phyloP scores from a whole-genome alignment of 2,113 vertebrate genomes.

The Panthera uncia region DNA sequence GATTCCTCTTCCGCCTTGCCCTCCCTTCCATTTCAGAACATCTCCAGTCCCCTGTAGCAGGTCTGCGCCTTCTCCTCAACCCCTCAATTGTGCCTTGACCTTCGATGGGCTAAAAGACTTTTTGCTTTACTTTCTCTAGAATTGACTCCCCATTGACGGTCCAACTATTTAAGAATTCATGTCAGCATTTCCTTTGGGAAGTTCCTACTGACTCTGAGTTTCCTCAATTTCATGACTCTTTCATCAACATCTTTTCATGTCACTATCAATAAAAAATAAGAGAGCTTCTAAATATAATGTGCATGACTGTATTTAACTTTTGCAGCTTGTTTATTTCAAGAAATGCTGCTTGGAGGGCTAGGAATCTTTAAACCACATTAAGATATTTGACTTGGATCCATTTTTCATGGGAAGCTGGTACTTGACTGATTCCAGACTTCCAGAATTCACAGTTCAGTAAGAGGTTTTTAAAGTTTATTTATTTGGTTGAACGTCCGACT shows the following conservation, averaged over 20 bases:
- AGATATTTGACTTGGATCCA: neutral
- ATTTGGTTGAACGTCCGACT: no score
- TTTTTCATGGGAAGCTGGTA: constrained; percentile 41
- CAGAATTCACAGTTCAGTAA: neutral
- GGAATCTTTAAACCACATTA: neutral
- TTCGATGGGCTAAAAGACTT: neutral
- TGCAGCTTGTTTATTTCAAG: neutral
- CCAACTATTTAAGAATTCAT: neutral
- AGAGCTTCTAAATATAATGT: neutral
- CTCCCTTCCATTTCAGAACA: neutral
- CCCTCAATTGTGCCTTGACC: neutral
- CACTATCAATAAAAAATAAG: neutral
- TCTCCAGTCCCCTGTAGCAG: no score
- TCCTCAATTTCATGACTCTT: neutral
- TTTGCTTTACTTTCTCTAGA: neutral
- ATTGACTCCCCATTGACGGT: neutral
- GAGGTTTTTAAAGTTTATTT: neutral
- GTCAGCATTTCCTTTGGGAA: neutral
- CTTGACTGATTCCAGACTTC: neutral
- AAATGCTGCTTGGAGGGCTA: neutral
- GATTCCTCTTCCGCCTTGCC: neutral
- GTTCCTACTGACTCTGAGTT: neutral
- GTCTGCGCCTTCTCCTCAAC: neutral
- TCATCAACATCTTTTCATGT: constrained; percentile 37
- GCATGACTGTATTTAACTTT: neutral